These are phyloP conservation scores for Eupeodes latifasciatus DNA, from an alignment of 2,888 invertebrate species.

Conservation along the genomic window DNA sequence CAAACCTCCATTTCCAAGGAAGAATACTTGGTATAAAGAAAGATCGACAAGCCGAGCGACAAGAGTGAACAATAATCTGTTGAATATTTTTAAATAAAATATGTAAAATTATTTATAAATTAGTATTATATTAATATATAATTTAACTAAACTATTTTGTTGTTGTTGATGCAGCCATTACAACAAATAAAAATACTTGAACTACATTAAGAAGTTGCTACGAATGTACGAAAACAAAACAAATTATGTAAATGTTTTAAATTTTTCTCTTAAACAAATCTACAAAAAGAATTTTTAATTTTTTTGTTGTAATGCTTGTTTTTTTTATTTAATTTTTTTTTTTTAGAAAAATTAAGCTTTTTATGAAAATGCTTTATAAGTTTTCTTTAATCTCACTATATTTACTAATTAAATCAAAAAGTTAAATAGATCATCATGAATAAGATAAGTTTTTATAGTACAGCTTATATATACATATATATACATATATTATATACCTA, in stretches of 20 bases:
- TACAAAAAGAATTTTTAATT: slow-evolving; percentile 27
- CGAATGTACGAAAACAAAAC: slow-evolving; percentile 19
- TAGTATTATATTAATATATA: slow-evolving; percentile 55
- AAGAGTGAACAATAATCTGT: slow-evolving; percentile 54
- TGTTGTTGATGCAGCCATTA: slow-evolving; percentile 14
- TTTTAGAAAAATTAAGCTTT: slow-evolving; percentile 55
- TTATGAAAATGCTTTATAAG: slow-evolving; percentile 34
- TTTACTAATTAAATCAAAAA: slow-evolving; percentile 37
- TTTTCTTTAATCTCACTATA: slow-evolving; percentile 56
- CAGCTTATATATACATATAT: slow-evolving; percentile 26
- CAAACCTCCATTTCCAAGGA: slow-evolving; percentile 74
- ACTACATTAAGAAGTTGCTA: slow-evolving; percentile 31
- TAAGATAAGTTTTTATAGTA: slow-evolving; percentile 46
- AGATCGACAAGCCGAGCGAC: slow-evolving; percentile 79
- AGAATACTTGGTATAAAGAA: slow-evolving; percentile 79
- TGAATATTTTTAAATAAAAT: slow-evolving; percentile 10
- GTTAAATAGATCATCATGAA: slow-evolving; percentile 28
- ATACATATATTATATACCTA: slow-evolving; percentile 25
- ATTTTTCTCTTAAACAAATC: background rate
- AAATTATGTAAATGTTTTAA: slow-evolving; percentile 26
- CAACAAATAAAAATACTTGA: slow-evolving; percentile 15
- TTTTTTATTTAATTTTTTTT: slow-evolving; percentile 24
- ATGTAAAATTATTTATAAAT: slow-evolving; percentile 51
- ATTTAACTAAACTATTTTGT: background rate
- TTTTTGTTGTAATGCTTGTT: slow-evolving; percentile 8